Evolutionary conservation across 2,113 vertebrate genomes (phyloP), one percentile per base, ranked within the genome.

Genomic region (Laterallus jamaicensis): DNA sequence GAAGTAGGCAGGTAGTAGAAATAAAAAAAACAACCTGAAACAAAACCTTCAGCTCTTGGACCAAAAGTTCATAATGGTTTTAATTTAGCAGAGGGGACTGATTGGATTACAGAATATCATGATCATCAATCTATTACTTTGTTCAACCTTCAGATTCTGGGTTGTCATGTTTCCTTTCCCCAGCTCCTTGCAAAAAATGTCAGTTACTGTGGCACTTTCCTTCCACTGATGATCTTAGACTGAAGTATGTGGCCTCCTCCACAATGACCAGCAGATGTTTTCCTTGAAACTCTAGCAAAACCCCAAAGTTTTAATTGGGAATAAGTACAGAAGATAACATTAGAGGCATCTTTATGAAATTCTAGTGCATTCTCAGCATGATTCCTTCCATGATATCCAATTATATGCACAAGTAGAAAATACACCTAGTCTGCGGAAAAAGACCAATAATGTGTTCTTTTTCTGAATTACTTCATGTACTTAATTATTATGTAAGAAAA

Each of bases 301-400:
- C 2, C 1, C 2, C 0, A 1, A 52, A 81, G 19, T 56, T 71
- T 55, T 26, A 83, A 3, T 0, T 78, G 10, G 47, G 21, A 42
- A 11, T n/a, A 32, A 64, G 19, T 42, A 52, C 81, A 78, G 24
- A 50, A 63, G 91, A 78, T 35, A 35, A 8, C 4, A 15, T 60
- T 59, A 58, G 26, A 91, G 25, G 44, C 18, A n/a, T 15, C 8
- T 63, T 59, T 21, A 59, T 59, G 19, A 84, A 78, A 31, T 74
- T 78, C 40, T 59, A 55, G 28, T 67, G 22, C 16, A 35, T 55
- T 67, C 14, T 84, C 21, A 64, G 11, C 10, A 56, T 47, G 47
- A 58, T n/a, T 26, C 49, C 32, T 68, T 55, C 35, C 71, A 6
- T 29, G 8, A 86, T 12, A 66, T 5, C 5, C 10, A 44, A 73